A percentile compares a stretch with the other conserved stretches of the same genome.
Evolutionary conservation across 2,797 vertebrate species (phyloP).

Genomic region (Onychomys leucogaster): DNA sequence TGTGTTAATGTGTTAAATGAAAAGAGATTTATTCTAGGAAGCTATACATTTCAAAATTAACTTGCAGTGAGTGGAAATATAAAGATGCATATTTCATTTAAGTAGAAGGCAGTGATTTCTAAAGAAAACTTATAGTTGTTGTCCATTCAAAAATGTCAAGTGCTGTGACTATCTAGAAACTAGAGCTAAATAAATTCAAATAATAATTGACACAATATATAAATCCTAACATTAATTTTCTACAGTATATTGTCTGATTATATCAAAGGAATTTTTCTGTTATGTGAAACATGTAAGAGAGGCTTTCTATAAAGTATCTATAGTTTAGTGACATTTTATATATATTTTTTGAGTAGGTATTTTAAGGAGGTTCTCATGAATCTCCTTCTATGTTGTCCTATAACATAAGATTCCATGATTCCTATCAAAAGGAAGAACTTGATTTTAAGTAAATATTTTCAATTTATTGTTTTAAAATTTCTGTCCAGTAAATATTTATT

Average conservation of each 20-base stretch:
- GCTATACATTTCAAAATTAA: constrained; percentile 48
- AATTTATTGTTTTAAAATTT: constrained; percentile 17
- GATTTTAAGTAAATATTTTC: not conserved
- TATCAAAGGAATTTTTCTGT: not conserved
- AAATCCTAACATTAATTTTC: not conserved
- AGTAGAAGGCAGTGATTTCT: not conserved
- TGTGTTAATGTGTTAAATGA: not conserved
- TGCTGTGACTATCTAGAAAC: not conserved
- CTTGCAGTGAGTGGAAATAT: not conserved
- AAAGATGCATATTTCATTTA: constrained; percentile 28
- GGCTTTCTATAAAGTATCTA: constrained; percentile 10
- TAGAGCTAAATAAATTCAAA: constrained; percentile 4
- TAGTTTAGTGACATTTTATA: not conserved
- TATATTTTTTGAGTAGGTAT: not conserved
- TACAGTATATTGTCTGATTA: not conserved
- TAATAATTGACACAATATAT: not conserved
- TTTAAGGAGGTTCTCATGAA: constrained; percentile 28
- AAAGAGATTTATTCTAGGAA: not conserved
- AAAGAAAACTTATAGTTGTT: not conserved
- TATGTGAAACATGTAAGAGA: not conserved
- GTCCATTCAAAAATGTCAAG: not conserved
- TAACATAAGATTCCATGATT: not conserved
- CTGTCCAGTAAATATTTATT: constrained; percentile 24
- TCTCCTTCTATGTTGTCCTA: not conserved
- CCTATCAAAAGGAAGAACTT: constrained; percentile 17